Conservation (phyloP, 2,113 vertebrate species). For the Mormyrus lacerda region DNA sequence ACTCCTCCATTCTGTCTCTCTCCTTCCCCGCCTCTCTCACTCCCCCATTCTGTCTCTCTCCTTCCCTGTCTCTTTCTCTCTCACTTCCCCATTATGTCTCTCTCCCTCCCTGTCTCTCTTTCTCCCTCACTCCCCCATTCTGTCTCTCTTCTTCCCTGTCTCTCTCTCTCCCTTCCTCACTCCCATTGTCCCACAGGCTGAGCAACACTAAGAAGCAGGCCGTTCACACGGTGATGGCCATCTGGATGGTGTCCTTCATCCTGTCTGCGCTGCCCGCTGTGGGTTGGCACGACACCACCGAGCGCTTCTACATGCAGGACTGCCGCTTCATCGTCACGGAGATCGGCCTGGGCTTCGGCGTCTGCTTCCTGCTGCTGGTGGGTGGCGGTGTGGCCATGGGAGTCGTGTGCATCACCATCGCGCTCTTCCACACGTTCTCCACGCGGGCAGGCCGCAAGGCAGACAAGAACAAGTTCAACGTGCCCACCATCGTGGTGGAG, state of each 20-base stretch:
- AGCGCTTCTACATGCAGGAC: conserved; percentile 82
- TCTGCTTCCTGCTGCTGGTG: conserved; percentile 85
- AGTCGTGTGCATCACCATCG: conserved; percentile 75
- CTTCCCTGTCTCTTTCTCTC: neutral
- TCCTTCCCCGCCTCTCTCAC: neutral
- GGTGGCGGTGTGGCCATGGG: conserved; percentile 80
- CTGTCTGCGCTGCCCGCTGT: conserved; percentile 83
- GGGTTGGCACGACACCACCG: conserved; percentile 84
- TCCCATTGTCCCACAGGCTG: conserved; percentile 56
- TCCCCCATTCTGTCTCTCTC: neutral
- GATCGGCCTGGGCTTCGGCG: conserved; percentile 86
- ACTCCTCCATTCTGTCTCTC: neutral
- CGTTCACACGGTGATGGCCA: conserved; percentile 85
- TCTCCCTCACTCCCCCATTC: neutral
- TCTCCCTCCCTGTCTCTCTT: neutral
- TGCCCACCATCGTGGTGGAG: conserved; percentile 87
- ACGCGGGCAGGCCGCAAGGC: conserved; percentile 62
- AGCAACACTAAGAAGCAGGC: conserved; percentile 92
- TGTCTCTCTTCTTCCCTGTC: neutral
- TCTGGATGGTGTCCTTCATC: conserved; percentile 94
- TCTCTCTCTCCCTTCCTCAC: neutral
- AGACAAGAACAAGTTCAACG: conserved; percentile 72
- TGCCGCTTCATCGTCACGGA: conserved; percentile 87
- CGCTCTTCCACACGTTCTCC: conserved; percentile 83
- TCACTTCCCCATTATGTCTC: neutral